Conservation (phyloP, 2,888 invertebrate genomes). For the Meganola albula region DNA sequence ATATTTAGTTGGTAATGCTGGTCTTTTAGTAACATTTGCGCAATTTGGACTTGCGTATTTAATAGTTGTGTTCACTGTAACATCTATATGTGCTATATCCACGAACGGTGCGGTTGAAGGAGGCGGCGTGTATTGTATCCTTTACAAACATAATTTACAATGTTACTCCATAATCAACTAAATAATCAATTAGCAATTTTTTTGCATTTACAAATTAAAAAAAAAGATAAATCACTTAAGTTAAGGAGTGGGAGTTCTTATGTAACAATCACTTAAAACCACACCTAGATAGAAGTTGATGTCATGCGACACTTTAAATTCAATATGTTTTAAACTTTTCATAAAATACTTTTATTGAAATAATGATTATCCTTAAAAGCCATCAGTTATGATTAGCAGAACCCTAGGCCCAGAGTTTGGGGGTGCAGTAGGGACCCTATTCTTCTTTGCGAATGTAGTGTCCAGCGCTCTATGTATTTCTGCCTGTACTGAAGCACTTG, state of each 20-base stretch:
- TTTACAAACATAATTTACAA: conserved; percentile 45
- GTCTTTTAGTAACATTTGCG: conserved; percentile 88
- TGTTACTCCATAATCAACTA: background rate
- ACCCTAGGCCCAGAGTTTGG: conserved; percentile 99
- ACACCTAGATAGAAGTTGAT: no score
- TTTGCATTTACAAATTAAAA: background rate
- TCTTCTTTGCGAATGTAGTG: conserved; percentile 98
- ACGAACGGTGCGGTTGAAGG: conserved; percentile 99
- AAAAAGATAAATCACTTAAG: no score
- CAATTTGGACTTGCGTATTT: conserved; percentile 95
- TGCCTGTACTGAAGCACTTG: conserved; percentile 96
- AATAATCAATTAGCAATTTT: background rate
- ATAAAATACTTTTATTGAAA: background rate
- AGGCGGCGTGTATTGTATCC: conserved; percentile 99
- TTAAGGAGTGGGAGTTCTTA: no score
- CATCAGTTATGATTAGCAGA: conserved; percentile 98
- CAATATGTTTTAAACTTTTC: no score
- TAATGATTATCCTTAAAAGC: conserved; percentile 22
- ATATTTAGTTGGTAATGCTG: conserved; percentile 97
- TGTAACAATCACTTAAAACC: no score
- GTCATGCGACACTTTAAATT: no score
- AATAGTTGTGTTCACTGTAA: conserved; percentile 96
- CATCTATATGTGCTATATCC: conserved; percentile 98
- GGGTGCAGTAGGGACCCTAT: conserved; percentile 97
- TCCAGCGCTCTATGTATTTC: conserved; percentile 97